Conservation (phyloP, 2,888 invertebrate species). For the Polydrusus pterygomalis region DNA sequence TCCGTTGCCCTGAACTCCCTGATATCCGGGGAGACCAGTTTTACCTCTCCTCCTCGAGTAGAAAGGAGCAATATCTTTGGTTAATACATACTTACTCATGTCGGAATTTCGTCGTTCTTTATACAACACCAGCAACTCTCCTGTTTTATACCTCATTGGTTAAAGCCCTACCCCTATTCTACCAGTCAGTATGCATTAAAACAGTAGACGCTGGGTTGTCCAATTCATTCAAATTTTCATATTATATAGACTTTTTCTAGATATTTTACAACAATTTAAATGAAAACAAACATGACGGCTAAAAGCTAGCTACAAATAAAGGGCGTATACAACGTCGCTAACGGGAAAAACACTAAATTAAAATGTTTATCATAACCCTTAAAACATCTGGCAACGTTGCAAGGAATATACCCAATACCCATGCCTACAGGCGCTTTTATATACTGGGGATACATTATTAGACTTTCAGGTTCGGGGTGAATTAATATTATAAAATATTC, state of each 20-base stretch:
- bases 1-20: too few relatives aligned
- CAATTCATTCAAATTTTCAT: background rate
- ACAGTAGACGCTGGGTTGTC: background rate
- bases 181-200: constrained; percentile 6
- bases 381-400: constrained; percentile 6
- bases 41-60: too few relatives aligned
- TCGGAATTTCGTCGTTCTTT: too few relatives aligned
- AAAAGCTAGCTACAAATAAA: too few relatives aligned
- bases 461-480: constrained; percentile 15
- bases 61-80: too few relatives aligned
- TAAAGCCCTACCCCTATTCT: background rate
- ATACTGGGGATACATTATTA: constrained; percentile 3
- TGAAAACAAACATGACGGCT: too few relatives aligned
- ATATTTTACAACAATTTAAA: background rate
- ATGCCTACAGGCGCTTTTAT: constrained; percentile 3
- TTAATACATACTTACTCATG: too few relatives aligned
- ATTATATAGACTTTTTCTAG: background rate
- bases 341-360: too few relatives aligned
- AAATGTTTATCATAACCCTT: background rate
- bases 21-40: too few relatives aligned
- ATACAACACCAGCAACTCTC: too few relatives aligned
- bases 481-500: constrained; percentile 19
- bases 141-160: constrained; percentile 18
- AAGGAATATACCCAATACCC: constrained; percentile 1
- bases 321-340: too few relatives aligned